These are phyloP conservation scores for Stegodyphus mimosarum DNA, from an alignment of 1,140 invertebrate genomes.

Conservation along the genomic window DNA sequence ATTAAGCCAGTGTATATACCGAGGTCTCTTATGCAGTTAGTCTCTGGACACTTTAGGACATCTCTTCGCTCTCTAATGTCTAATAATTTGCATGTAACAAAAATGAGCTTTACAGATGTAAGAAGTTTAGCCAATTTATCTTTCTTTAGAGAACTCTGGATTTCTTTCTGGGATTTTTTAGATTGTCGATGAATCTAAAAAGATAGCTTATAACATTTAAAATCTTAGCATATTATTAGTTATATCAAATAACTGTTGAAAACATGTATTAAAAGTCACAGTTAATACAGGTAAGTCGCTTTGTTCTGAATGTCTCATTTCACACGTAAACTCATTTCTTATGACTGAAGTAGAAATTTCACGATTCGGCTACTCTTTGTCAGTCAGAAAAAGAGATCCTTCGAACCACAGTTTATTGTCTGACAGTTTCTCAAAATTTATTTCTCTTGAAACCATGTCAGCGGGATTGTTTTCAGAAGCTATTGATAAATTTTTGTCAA, in stretches of 20 bases:
- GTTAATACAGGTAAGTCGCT: not conserved
- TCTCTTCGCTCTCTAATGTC: too few relatives aligned
- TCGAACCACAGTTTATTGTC: not conserved
- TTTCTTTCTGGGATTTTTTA: not conserved
- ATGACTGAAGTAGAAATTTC: not conserved
- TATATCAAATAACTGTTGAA: not conserved
- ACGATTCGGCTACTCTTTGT: not conserved
- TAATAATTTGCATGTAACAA: too few relatives aligned
- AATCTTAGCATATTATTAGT: not conserved
- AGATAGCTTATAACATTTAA: not conserved
- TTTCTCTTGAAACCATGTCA: conserved; percentile 62
- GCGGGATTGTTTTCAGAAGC: conserved; percentile 3
- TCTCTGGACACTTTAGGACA: too few relatives aligned
- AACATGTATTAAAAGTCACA: not conserved
- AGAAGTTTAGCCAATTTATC: too few relatives aligned
- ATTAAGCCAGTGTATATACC: too few relatives aligned
- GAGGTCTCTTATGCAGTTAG: too few relatives aligned
- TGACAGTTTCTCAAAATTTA: conserved; percentile 35
- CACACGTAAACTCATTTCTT: not conserved
- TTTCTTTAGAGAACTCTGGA: too few relatives aligned
- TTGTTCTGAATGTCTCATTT: not conserved
- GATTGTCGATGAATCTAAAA: conserved; percentile 4
- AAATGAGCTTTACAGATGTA: too few relatives aligned
- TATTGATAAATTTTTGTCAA: conserved; percentile 56
- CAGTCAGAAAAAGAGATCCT: not conserved